Evolutionary conservation across 1,140 invertebrate genomes (phyloP), one percentile per base, ranked within the genome.

Genomic region (Heliconius melpomene): DNA sequence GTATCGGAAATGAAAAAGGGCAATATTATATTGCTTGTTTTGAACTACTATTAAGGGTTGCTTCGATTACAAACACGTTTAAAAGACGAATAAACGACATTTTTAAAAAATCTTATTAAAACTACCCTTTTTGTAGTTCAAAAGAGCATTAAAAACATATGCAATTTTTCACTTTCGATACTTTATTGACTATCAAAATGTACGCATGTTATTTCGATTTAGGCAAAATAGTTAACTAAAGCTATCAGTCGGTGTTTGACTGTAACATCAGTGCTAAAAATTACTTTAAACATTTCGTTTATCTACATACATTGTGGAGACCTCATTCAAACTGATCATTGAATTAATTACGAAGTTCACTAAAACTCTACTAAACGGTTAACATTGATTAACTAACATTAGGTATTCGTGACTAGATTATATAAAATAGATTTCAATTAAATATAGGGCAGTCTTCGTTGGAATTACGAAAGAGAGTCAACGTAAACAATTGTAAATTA

Each of bases 341-440:
- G 29, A 77, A 54, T 32, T 72, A 77, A 72, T 32, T 54, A 80
- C n/a, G 36, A 72, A 74, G 75, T 81, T 86, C 85, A 84, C 83
- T 87, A 89, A 89, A 89, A 84, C 3, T 82, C 91, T 92, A 94
- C 85, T 85, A 89, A 87, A 90, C 88, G 89, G 87, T 86, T 90
- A 87, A 86, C 84, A 86, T 88, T 82, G 89, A 89, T 90, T 89
- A 88, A 93, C 91, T 93, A 93, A 88, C 84, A 89, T 90, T 88
- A 92, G 87, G 87, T 92, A 93, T 89, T 92, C 92, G 90, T 92
- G 90, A 89, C 90, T 93, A 94, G 89, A 90, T 90, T 93, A 92
- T 94, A 94, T 92, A 94, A 94, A 94, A 94, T 93, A 94, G 90
- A 93, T 93, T 86, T 94, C 90, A 93, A 93, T 93, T 93, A 94